A percentile compares a stretch with the other conserved stretches of the same genome.
Evolutionary conservation across 2,797 vertebrate species (phyloP).

Genomic region (Anisognathus igniventris): DNA sequence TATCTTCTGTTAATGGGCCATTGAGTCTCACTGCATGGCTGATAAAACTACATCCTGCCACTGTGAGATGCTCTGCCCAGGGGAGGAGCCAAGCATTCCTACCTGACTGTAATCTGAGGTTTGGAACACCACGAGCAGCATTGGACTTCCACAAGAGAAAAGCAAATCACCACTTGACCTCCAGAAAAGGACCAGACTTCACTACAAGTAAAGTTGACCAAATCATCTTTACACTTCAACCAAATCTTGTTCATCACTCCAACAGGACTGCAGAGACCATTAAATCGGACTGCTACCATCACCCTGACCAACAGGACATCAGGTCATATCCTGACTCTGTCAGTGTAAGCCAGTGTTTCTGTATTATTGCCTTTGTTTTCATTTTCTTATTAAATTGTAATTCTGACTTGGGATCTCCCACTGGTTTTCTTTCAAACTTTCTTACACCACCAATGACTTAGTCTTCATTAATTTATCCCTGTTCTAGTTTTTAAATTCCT

Average conservation of each 20-base stretch:
- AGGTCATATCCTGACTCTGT: not conserved
- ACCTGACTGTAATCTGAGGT: not conserved
- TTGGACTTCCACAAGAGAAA: not conserved
- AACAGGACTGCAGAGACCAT: not conserved
- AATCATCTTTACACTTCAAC: rapidly evolving
- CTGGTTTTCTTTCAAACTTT: not conserved
- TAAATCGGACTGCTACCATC: not conserved
- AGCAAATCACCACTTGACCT: not conserved
- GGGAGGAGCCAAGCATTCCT: not conserved
- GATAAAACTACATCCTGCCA: not conserved
- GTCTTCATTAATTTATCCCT: not conserved
- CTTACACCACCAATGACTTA: not conserved
- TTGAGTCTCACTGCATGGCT: not conserved
- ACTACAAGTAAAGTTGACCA: not conserved
- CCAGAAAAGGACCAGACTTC: not conserved
- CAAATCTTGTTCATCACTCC: not conserved
- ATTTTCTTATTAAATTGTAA: not conserved
- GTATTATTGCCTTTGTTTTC: not conserved
- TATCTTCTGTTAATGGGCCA: not conserved
- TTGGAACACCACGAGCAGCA: rapidly evolving
- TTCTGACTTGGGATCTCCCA: not conserved
- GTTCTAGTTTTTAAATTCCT: not conserved
- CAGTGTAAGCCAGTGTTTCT: not conserved
- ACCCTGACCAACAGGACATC: not conserved
- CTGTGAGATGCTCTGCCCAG: not conserved